Percentiles rank a stretch among this genome's conserved stretches.
phyloP scores from a whole-genome alignment of 2,888 invertebrate genomes.

The Gari tellinella region DNA sequence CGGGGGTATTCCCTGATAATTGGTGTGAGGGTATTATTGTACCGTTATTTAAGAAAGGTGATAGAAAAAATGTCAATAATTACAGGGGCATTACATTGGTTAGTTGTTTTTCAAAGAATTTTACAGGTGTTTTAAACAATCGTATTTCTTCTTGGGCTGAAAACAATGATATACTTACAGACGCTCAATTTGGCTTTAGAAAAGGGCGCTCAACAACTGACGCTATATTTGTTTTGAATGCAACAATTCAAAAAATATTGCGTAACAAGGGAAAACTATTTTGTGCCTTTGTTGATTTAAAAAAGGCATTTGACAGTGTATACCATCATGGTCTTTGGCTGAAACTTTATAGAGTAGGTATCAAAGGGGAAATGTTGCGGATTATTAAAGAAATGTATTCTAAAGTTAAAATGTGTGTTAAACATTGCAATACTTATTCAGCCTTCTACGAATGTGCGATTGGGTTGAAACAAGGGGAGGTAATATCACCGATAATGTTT shows the following conservation, averaged over 20 bases:
- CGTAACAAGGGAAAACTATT: constrained; percentile 6
- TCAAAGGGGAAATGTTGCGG: constrained; percentile 4
- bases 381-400: constrained; percentile 10
- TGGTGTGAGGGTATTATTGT: constrained; percentile 11
- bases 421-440: background rate
- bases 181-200: constrained; percentile 4
- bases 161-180: background rate
- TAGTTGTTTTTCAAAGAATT: constrained; percentile 6
- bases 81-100: constrained; percentile 9
- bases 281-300: constrained; percentile 10
- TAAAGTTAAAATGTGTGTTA: constrained; percentile 13
- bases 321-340: background rate
- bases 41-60: constrained; percentile 5
- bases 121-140: constrained; percentile 1
- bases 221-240: constrained; percentile 12
- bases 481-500: constrained; percentile 11
- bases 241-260: constrained; percentile 4
- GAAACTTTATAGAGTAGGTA: constrained; percentile 6
- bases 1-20: background rate
- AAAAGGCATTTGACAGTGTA: constrained; percentile 1
- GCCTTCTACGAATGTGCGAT: constrained; percentile 4
- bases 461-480: constrained; percentile 15
- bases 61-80: constrained; percentile 1
- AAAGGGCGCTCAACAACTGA: constrained; percentile 13
- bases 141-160: background rate